Conservation (phyloP, 1,140 invertebrate species). For the Holcopasites calliopsidis region DNA sequence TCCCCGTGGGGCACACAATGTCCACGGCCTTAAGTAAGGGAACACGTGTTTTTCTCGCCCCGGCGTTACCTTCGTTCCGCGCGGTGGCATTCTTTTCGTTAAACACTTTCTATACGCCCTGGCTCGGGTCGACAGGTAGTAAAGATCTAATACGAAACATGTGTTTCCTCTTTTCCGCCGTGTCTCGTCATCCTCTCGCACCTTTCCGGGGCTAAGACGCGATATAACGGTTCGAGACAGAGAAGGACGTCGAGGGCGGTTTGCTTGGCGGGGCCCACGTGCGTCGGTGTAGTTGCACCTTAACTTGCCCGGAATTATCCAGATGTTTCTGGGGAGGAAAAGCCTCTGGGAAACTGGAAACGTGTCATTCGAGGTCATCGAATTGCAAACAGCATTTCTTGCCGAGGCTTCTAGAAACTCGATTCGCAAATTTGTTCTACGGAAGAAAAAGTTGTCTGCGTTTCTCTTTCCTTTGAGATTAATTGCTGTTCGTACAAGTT, state of each 20-base stretch:
- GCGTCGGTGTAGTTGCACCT: not conserved
- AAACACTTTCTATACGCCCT: constrained; percentile 38
- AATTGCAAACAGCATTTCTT: not conserved
- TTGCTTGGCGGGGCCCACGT: not conserved
- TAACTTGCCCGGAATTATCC: not conserved
- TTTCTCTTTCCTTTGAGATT: too few species aligned
- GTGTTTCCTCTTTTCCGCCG: constrained; percentile 37
- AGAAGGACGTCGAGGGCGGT: not conserved
- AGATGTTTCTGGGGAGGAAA: constrained; percentile 6
- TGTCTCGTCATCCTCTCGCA: not conserved
- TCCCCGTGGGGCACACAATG: constrained; percentile 13
- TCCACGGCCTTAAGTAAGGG: constrained; percentile 14
- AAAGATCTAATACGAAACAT: constrained; percentile 65
- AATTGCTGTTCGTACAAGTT: not conserved
- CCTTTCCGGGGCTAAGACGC: constrained; percentile 22
- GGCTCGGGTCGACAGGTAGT: constrained; percentile 50
- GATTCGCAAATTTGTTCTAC: too few species aligned
- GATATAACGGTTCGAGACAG: constrained; percentile 15
- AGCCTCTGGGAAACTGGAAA: not conserved
- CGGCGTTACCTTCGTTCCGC: not conserved
- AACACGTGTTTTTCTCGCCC: constrained; percentile 37
- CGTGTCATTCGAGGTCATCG: not conserved
- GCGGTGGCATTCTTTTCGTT: constrained; percentile 25
- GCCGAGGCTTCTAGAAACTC: too few species aligned
- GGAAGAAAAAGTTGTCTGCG: not conserved